Evolutionary conservation across 2,888 invertebrate species (phyloP).

Genomic region (Pachycephus smyrnensis): DNA sequence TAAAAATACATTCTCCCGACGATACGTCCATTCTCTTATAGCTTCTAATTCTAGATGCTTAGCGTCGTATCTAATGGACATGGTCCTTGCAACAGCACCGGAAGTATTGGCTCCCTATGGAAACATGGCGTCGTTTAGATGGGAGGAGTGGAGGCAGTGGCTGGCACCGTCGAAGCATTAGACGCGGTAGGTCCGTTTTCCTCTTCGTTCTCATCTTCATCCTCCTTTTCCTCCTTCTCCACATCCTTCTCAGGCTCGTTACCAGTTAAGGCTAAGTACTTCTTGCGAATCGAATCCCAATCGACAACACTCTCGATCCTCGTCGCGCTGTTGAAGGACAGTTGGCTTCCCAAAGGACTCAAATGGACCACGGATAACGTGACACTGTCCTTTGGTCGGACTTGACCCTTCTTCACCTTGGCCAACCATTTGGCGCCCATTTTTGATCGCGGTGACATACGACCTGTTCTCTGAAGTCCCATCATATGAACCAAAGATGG

Average conservation of each 20-base stretch:
- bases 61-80: neutral
- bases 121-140: constrained; percentile 11
- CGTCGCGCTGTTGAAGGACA: constrained; percentile 83
- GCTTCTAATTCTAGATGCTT: constrained; percentile 18
- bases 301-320: constrained; percentile 91
- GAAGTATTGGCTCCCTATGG: neutral
- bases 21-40: neutral
- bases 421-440: constrained; percentile 70
- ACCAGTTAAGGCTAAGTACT: constrained; percentile 83
- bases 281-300: constrained; percentile 93
- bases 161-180: constrained; percentile 53
- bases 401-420: constrained; percentile 69
- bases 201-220: constrained; percentile 55
- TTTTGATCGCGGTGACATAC: constrained; percentile 68
- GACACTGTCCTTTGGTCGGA: constrained; percentile 72
- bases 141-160: constrained; percentile 51
- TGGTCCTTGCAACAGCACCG: neutral
- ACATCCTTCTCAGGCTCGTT: constrained; percentile 70
- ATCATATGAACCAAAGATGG: constrained; percentile 69
- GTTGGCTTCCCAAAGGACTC: constrained; percentile 86
- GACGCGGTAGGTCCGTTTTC: constrained; percentile 51
- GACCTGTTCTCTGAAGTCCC: constrained; percentile 65
- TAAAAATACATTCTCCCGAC: constrained; percentile 29
- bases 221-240: constrained; percentile 56
- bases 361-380: constrained; percentile 85